phyloP scores from a whole-genome alignment of 2,888 invertebrate genomes.

The Allygus modestus region DNA sequence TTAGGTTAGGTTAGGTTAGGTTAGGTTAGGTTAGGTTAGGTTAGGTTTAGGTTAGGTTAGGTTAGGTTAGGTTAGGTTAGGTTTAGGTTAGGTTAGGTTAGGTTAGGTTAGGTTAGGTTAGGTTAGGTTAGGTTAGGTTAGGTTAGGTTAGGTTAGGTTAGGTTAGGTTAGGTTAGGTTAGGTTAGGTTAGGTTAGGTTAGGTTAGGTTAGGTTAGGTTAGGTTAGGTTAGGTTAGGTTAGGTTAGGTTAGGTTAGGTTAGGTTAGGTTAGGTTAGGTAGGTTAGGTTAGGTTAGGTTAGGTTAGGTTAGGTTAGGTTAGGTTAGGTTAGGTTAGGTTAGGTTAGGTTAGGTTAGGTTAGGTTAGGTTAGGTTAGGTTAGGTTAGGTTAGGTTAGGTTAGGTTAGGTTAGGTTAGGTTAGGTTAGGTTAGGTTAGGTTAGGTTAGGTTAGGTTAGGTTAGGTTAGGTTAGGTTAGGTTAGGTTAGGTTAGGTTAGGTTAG shows the following conservation, averaged over 20 bases:
- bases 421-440: constrained; percentile 62
- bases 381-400: constrained; percentile 17
- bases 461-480: constrained; percentile 65
- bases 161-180: constrained; percentile 65
- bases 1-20: constrained; percentile 65
- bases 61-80: constrained; percentile 65
- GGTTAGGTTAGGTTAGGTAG: constrained; percentile 65
- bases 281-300: constrained; percentile 63
- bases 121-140: constrained; percentile 65
- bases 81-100: constrained; percentile 65
- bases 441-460: constrained; percentile 65
- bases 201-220: constrained; percentile 48
- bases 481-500: constrained; percentile 65
- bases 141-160: constrained; percentile 62
- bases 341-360: constrained; percentile 58
- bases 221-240: constrained; percentile 65
- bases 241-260: constrained; percentile 65
- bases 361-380: constrained; percentile 49
- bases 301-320: constrained; percentile 60
- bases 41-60: constrained; percentile 65
- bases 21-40: constrained; percentile 64
- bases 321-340: constrained; percentile 61
- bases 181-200: constrained; percentile 64
- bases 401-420: constrained; percentile 12
- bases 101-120: constrained; percentile 65